Percentiles rank a stretch among this genome's conserved stretches.
Evolutionary conservation across 37 sponge, comb jelly and placozoan species (phyloP).

Genomic region (Lycopodina hypogea): DNA sequence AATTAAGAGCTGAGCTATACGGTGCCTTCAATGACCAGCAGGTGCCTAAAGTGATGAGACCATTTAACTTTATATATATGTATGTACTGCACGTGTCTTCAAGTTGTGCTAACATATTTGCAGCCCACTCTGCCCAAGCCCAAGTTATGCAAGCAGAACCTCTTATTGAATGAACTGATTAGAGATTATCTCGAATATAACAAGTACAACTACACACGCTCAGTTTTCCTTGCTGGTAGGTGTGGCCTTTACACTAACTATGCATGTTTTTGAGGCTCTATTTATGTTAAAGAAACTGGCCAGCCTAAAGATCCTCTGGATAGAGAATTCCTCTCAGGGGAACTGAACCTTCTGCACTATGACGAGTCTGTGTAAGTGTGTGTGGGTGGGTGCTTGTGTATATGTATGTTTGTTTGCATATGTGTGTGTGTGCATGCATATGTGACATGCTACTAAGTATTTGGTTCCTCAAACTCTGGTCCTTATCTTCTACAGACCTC

Average conservation of each 20-base stretch:
- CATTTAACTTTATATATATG: neutral
- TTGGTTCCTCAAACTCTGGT: neutral
- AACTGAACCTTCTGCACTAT: constrained; percentile 28
- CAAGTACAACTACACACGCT: constrained; percentile 61
- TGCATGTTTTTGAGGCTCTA: neutral
- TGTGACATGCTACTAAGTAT: neutral
- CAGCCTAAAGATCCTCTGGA: constrained; percentile 69
- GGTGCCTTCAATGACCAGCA: constrained; percentile 70
- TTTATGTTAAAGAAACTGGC: constrained; percentile 46
- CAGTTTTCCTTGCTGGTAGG: constrained; percentile 67
- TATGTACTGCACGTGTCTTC: neutral
- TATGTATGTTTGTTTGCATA: neutral
- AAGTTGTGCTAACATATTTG: neutral
- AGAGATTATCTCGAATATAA: constrained; percentile 87
- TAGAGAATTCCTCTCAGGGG: constrained; percentile 59
- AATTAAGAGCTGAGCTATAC: constrained; percentile 71
- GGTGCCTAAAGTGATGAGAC: constrained; percentile 1
- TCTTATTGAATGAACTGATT: constrained; percentile 87
- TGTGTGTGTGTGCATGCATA: no score
- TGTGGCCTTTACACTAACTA: neutral
- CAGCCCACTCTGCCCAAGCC: constrained; percentile 49
- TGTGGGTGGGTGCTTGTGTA: no score
- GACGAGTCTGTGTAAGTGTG: constrained; percentile 15
- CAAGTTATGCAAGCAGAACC: constrained; percentile 63
- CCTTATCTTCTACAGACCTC: constrained; percentile 10